Evolutionary conservation across 2,888 invertebrate genomes (phyloP).

Genomic region (Trachelus tabidus): DNA sequence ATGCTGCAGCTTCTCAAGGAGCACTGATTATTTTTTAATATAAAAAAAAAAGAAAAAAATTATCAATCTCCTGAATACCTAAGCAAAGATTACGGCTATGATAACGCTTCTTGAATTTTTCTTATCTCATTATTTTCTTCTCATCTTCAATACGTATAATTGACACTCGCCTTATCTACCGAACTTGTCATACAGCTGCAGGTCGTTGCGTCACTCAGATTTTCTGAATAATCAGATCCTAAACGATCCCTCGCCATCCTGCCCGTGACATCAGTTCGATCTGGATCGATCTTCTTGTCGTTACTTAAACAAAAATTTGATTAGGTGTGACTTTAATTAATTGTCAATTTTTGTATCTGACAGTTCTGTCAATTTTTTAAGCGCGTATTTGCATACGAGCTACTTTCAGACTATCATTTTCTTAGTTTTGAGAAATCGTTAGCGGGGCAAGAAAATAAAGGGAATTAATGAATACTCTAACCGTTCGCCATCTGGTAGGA

Average conservation of each 20-base stretch:
- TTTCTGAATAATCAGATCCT: slow-evolving; percentile 58
- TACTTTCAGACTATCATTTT: too few species aligned
- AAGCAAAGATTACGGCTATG: background rate
- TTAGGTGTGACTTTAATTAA: background rate
- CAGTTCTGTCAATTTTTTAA: background rate
- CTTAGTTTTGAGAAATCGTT: too few species aligned
- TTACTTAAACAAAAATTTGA: background rate
- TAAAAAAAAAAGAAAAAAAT: background rate
- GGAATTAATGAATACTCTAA: background rate
- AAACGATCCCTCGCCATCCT: slow-evolving; percentile 58
- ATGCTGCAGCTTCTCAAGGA: slow-evolving; percentile 56
- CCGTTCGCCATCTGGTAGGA: background rate
- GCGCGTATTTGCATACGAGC: too few species aligned
- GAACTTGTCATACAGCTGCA: slow-evolving; percentile 58
- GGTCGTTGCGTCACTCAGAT: slow-evolving; percentile 58
- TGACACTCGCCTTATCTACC: slow-evolving; percentile 51
- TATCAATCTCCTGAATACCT: background rate
- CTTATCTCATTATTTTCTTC: background rate
- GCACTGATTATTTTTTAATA: slow-evolving; percentile 42
- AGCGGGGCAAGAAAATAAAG: too few species aligned
- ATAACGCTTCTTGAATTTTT: too few species aligned
- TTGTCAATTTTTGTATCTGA: too few species aligned
- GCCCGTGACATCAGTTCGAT: slow-evolving; percentile 40
- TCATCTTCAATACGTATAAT: background rate
- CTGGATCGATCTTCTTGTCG: background rate